Evolutionary conservation across 2,113 vertebrate species (phyloP).

Genomic region (Halichoerus grypus): DNA sequence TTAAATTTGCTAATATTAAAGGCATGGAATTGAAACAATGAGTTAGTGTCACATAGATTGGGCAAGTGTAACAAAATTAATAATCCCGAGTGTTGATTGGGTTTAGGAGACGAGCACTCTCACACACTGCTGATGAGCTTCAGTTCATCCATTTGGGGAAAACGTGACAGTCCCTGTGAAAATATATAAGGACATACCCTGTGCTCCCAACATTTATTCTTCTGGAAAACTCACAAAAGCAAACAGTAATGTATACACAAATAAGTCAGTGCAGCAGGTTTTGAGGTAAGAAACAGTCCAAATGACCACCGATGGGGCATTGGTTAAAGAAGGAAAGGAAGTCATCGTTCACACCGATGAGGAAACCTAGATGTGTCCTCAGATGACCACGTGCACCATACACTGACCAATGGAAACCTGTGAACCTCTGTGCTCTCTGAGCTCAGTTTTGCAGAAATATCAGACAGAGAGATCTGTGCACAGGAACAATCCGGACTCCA

Average conservation of each 20-base stretch:
- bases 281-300: not conserved
- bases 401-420: not conserved
- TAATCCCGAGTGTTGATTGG: not conserved
- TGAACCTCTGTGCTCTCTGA: not conserved
- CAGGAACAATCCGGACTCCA: not conserved
- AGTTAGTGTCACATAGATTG: not conserved
- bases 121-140: not conserved
- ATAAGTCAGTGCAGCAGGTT: not conserved
- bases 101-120: not conserved
- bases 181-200: not conserved
- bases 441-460: not conserved
- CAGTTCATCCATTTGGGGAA: not conserved
- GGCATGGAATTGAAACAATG: not conserved
- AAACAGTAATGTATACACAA: not conserved
- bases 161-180: not conserved
- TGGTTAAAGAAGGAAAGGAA: not conserved
- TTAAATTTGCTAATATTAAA: not conserved
- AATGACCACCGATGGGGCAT: not conserved
- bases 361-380: not conserved
- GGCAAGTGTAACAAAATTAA: not conserved
- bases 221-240: not conserved
- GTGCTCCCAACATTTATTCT: not conserved
- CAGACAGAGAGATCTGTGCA: not conserved
- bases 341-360: not conserved
- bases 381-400: not conserved